phyloP scores from a whole-genome alignment of 2,113 vertebrate species.

The Pedionomus torquatus region DNA sequence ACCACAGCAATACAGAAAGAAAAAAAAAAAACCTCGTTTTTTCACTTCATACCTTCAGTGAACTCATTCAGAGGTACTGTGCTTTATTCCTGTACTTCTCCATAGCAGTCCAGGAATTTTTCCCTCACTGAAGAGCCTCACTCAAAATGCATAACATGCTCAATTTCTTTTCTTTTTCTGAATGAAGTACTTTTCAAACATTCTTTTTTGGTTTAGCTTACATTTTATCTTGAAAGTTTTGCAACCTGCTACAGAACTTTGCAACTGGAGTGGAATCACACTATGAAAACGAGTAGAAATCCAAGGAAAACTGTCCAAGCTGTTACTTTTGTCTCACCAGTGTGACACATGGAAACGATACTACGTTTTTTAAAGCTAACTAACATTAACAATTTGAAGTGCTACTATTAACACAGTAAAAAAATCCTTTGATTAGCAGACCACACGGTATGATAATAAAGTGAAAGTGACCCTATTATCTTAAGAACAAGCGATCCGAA shows the following conservation, averaged over 20 bases:
- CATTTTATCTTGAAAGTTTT: background rate
- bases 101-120: background rate
- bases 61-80: background rate
- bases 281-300: background rate
- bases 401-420: background rate
- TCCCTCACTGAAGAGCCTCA: background rate
- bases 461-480: background rate
- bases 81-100: background rate
- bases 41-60: background rate
- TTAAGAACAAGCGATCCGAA: slow-evolving; percentile 29
- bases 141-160: background rate
- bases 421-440: background rate
- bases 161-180: slow-evolving; percentile 20
- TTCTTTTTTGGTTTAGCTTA: background rate
- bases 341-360: background rate
- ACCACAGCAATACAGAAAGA: background rate
- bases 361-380: background rate
- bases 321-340: background rate
- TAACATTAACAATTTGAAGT: background rate
- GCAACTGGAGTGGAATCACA: background rate
- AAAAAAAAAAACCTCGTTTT: background rate
- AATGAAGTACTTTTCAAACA: slow-evolving; percentile 38
- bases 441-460: background rate
- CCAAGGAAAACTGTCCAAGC: background rate
- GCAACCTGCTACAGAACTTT: background rate